phyloP scores from a whole-genome alignment of 2,888 invertebrate species.

The Leptarthrus brevirostris region DNA sequence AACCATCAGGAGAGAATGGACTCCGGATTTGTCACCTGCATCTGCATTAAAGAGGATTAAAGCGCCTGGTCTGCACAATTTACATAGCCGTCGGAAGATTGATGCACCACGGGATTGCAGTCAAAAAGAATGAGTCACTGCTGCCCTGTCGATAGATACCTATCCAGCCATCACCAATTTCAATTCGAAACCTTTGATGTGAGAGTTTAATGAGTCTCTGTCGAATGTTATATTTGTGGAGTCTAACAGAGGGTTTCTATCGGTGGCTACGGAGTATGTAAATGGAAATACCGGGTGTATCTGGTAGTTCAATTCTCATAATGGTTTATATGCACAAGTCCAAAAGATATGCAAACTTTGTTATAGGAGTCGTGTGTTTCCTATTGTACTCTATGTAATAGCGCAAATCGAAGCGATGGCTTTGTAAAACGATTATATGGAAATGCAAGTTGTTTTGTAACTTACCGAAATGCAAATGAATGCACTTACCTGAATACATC shows the following conservation, averaged over 20 bases:
- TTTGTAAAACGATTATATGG: background rate
- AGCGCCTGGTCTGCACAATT: conserved; percentile 32
- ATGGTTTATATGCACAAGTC: conserved; percentile 15
- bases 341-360: background rate
- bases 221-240: conserved; percentile 24
- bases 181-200: conserved; percentile 33
- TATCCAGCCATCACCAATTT: conserved; percentile 24
- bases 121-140: conserved; percentile 33
- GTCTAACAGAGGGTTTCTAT: background rate
- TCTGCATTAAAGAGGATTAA: conserved; percentile 39
- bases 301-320: conserved; percentile 30
- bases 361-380: background rate
- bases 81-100: conserved; percentile 40
- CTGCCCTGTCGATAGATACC: conserved; percentile 9
- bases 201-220: conserved; percentile 30
- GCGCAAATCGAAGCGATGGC: background rate
- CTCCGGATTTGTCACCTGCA: conserved; percentile 43
- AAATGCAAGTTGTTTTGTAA: background rate
- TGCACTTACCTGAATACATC: too few species aligned
- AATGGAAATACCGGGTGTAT: conserved; percentile 15
- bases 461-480: too few species aligned
- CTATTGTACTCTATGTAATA: background rate
- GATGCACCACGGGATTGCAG: conserved; percentile 16
- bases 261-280: background rate
- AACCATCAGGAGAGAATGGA: conserved; percentile 30